Base-by-base conservation (phyloP, 2,797 vertebrate species). In the Gallirallus australis region DNA sequence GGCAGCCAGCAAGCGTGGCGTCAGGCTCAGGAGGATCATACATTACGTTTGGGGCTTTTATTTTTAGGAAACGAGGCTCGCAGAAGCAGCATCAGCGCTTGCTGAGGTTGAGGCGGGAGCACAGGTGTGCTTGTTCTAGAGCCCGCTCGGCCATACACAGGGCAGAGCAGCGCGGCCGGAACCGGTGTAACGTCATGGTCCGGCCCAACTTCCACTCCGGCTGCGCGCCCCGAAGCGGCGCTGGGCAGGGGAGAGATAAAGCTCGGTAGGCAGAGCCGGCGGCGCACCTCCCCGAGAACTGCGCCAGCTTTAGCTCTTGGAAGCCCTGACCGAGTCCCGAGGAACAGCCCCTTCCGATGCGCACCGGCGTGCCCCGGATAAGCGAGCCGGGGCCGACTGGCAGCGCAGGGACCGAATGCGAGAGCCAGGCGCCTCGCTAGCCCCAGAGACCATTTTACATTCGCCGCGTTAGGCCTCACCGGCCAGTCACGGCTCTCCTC, bases 381-480 rank as follows among this genome's bases (percentile, higher is more conserved):
- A 45, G 42, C 42, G 42, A 45, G 42, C 18, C 42, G 42, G 42
- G 42, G 42, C 42, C 18, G 42, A 9, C 18, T 45, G 42, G 42
- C 42, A 45, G 42, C 42, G 42, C 42, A 45, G 42, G 0, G 0
- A 1, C n/a, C 6, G 13, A 7, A 12, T 13, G 20, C 47, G 21
- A 2, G 21, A 13, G 0, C 0, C 5, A 1, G 16, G 0, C 0
- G 0, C 7, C 3, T 0, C 0, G 2, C 0, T 0, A 42, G 0
- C 0, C 0, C 3, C 4, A 7, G 3, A 20, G 3, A 4, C 15
- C 0, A 0, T 1, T 89, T 94, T 64, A 33, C 48, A 63, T 0
- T 16, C 7, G 28, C 85, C 50, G 81, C 45, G 9, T 7, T 28
- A 13, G 4, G 45, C 39, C 60, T 21, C 53, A 4, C 8, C 35